Evolutionary conservation across 2,888 invertebrate genomes (phyloP), one percentile per base, ranked within the genome.

Genomic region (Entomobrya proxima): DNA sequence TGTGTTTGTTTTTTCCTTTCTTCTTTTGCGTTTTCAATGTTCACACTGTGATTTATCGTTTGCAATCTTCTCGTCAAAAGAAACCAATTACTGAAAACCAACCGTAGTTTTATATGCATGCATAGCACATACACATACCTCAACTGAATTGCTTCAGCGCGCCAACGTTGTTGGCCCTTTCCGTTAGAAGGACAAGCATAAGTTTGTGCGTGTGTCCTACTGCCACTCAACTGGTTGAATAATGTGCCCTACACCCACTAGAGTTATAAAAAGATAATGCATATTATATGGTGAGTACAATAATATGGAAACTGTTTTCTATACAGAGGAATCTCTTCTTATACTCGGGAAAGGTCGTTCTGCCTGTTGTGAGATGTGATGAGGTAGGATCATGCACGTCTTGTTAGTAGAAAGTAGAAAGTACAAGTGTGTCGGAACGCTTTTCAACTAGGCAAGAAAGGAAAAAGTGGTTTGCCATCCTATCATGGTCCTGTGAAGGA

Each of bases 31-130:
- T 87, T 88, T 88, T 88, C 87, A 88, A 88, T 87, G 85, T 87
- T 87, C 87, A 87, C 85, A 64, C 79, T 76, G 83, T 89, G 89
- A 89, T 89, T 89, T 89, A 89, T 88, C 85, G 87, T 86, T 86
- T 86, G 88, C 89, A 89, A 89, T 89, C 89, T 89, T 82, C 85
- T 87, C 88, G 89, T 89, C 89, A 89, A 89, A 88, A 88, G 89
- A 88, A 89, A 89, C 87, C 89, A 89, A 89, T 89, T 89, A 89
- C 89, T 77, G 52, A 58, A 74, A 81, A 81, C 61, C 74, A 47
- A 69, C 61, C 74, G 61, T 55, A 72, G 44, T 69, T 72, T 72
- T 79, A 37, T 47, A 52, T 74, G 81, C 74, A 55, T 76, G 55
- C 76, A 76, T 76, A 55, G 55, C 37, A 75, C 52, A 52, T 24